Conservation (phyloP, 1,140 invertebrate genomes). For the Drosophila pruinosa region DNA sequence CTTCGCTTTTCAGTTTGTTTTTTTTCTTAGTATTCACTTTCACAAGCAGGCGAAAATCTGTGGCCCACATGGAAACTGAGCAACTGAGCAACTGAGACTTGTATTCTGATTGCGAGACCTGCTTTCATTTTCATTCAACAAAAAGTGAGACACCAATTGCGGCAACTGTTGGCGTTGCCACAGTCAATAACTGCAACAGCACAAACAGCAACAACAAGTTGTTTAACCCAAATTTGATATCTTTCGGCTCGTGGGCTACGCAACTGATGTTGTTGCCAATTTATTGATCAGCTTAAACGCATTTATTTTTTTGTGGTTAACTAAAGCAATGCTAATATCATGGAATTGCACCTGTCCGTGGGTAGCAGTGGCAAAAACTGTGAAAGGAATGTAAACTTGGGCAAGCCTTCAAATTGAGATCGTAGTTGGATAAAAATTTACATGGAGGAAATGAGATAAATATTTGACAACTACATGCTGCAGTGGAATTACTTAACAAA, state of each 20-base stretch:
- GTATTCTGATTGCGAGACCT: constrained; percentile 71
- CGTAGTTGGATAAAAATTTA: constrained; percentile 4
- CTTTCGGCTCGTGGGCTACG: constrained; percentile 62
- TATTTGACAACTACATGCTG: background rate
- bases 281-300: constrained; percentile 48
- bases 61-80: constrained; percentile 42
- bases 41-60: constrained; percentile 62
- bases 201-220: constrained; percentile 28
- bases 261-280: constrained; percentile 45
- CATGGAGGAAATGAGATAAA: background rate
- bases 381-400: constrained; percentile 23
- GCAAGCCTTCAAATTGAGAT: constrained; percentile 1
- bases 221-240: constrained; percentile 76
- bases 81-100: constrained; percentile 7
- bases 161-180: constrained; percentile 47
- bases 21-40: constrained; percentile 61
- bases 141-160: constrained; percentile 48
- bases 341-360: constrained; percentile 63
- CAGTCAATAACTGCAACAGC: constrained; percentile 4
- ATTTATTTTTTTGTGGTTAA: constrained; percentile 46
- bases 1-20: background rate
- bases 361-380: constrained; percentile 15
- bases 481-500: constrained; percentile 1
- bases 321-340: constrained; percentile 23
- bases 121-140: constrained; percentile 76